Conservation (phyloP, 2,888 invertebrate species). For the Cephus spinipes region DNA sequence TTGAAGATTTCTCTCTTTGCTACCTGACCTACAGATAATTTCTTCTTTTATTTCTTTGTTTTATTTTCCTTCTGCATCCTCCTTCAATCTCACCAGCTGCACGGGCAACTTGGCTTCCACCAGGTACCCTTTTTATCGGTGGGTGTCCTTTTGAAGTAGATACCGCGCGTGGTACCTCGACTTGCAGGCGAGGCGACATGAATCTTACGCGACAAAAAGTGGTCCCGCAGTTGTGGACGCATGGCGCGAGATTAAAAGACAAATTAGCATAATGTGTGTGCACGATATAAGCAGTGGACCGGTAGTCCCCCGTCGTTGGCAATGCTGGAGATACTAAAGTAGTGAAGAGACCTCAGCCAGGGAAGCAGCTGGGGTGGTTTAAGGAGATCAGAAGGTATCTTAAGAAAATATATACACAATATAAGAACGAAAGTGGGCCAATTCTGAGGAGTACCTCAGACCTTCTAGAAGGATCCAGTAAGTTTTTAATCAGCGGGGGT, state of each 20-base stretch:
- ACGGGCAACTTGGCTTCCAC: background rate
- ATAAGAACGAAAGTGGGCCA: background rate
- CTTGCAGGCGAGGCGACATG: conserved; percentile 29
- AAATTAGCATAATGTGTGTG: conserved; percentile 62
- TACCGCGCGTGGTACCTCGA: background rate
- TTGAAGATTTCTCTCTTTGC: background rate
- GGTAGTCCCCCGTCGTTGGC: conserved; percentile 1
- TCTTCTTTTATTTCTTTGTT: background rate
- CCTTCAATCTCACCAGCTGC: background rate
- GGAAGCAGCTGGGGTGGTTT: background rate
- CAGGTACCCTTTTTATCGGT: conserved; percentile 14
- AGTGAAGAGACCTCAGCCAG: background rate
- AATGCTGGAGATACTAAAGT: background rate
- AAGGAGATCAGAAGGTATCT: background rate
- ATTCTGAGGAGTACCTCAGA: background rate
- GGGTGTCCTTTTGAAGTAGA: conserved; percentile 10
- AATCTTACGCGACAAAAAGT: conserved; percentile 38
- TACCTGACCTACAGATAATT: background rate
- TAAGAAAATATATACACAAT: background rate
- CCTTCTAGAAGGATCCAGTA: background rate
- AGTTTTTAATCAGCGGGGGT: background rate
- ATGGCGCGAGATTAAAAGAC: conserved; percentile 61
- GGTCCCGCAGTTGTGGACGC: conserved; percentile 39
- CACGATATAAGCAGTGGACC: conserved; percentile 16
- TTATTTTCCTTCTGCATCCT: background rate